A percentile compares a stretch with the other conserved stretches of the same genome.
Conservation (phyloP, 2,888 invertebrate species). For the Cephonodes hylas region DNA sequence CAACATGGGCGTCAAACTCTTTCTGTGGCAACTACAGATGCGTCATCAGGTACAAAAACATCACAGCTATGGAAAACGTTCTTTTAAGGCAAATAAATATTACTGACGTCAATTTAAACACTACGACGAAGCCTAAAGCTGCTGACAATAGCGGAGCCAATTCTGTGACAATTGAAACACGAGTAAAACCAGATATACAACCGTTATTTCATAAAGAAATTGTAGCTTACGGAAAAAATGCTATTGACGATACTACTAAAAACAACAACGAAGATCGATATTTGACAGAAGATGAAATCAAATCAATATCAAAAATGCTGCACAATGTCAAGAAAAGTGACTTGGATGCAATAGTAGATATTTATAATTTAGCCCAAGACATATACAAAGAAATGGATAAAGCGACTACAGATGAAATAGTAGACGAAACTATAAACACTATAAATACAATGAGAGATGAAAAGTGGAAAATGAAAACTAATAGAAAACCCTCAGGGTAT, state of each 20-base stretch:
- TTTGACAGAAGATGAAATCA: conserved; percentile 61
- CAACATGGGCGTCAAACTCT: conserved; percentile 63
- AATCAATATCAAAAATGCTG: conserved; percentile 54
- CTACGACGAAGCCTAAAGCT: not conserved
- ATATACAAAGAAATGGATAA: conserved; percentile 65
- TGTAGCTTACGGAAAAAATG: conserved; percentile 6
- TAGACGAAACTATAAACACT: conserved; percentile 28
- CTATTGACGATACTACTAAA: conserved; percentile 11
- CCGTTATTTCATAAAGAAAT: conserved; percentile 17
- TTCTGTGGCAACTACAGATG: conserved; percentile 76
- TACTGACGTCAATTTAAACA: conserved; percentile 26
- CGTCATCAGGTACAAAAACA: conserved; percentile 49
- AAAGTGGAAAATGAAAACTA: conserved; percentile 4
- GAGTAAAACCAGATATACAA: conserved; percentile 19
- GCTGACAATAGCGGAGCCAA: not conserved
- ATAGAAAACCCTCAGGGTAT: conserved; percentile 14
- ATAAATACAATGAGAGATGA: conserved; percentile 19
- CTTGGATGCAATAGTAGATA: conserved; percentile 66
- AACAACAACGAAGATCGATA: conserved; percentile 46
- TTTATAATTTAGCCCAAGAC: conserved; percentile 70
- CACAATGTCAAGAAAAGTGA: conserved; percentile 67
- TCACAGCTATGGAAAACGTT: conserved; percentile 31
- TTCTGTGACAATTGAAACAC: conserved; percentile 23
- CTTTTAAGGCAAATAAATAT: conserved; percentile 46
- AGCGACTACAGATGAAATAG: conserved; percentile 30